Percentiles rank a stretch among this genome's conserved stretches.
Evolutionary conservation across 30 jellyfish, hydroid and myxozoan species (phyloP).

Genomic region (Hydractinia symbiolongicarpus): DNA sequence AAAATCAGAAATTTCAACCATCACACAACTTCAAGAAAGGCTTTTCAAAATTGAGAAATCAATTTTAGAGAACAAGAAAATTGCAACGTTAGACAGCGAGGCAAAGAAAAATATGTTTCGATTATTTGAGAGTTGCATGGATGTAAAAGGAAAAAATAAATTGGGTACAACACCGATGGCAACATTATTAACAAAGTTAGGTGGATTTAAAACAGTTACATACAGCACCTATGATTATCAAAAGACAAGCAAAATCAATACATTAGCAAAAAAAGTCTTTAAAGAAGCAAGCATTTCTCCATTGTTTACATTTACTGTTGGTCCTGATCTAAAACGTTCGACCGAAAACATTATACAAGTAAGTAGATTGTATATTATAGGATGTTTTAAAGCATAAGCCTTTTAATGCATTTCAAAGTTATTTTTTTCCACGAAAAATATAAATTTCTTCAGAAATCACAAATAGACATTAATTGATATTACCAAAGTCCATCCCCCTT

Average conservation of each 20-base stretch:
- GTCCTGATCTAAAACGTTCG: conserved; percentile 24
- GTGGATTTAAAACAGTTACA: conserved; percentile 1
- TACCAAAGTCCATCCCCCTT: no score
- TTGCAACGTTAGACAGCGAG: neutral
- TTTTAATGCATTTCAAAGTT: no score
- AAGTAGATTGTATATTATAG: no score
- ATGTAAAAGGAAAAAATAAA: conserved; percentile 17
- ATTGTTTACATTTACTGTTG: neutral
- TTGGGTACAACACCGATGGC: conserved; percentile 15
- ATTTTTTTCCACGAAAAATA: no score
- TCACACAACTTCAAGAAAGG: neutral
- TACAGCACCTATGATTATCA: no score
- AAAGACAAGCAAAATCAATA: no score
- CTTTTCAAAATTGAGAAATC: neutral
- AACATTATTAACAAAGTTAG: neutral
- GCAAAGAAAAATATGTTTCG: neutral
- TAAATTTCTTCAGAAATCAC: no score
- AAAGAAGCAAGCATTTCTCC: no score
- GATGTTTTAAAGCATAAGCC: no score
- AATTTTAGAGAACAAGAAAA: conserved; percentile 6
- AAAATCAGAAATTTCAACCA: conserved; percentile 2
- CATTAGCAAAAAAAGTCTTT: no score
- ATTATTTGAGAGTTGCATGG: conserved; percentile 23
- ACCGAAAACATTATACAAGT: no score
- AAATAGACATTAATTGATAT: no score